phyloP scores from a whole-genome alignment of 1,140 invertebrate species.

The Medauroidea extradentata region DNA sequence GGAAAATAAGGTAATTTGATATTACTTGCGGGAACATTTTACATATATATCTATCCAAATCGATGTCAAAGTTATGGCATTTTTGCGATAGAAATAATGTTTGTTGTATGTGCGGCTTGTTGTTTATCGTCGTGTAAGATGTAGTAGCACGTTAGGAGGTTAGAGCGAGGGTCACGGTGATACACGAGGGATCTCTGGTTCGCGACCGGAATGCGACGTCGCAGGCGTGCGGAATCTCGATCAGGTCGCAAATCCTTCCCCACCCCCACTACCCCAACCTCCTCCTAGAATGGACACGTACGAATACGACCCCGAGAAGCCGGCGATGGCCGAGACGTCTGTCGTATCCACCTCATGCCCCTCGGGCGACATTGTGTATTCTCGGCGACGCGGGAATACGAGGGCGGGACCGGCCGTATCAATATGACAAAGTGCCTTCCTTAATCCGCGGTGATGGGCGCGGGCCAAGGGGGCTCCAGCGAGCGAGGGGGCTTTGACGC shows the following conservation, averaged over 20 bases:
- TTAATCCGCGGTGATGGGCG: conserved; percentile 26
- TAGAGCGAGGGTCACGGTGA: too few species aligned
- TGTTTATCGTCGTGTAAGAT: too few species aligned
- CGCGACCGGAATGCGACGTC: too few species aligned
- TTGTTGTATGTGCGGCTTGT: too few species aligned
- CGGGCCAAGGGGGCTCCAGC: conserved; percentile 27
- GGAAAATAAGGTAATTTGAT: too few species aligned
- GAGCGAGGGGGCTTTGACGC: conserved; percentile 38
- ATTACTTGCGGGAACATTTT: too few species aligned
- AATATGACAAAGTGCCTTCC: conserved; percentile 24
- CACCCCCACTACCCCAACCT: not conserved
- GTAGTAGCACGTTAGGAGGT: too few species aligned
- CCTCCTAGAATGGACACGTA: not conserved
- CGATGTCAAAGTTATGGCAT: too few species aligned
- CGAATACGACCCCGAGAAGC: not conserved
- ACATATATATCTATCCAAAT: too few species aligned
- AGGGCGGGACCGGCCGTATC: conserved; percentile 16
- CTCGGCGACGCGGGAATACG: conserved; percentile 4
- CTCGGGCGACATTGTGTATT: conserved; percentile 8
- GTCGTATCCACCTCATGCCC: not conserved
- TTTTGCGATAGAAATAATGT: too few species aligned
- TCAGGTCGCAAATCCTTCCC: not conserved
- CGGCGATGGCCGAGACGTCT: not conserved
- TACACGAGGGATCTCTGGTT: too few species aligned
- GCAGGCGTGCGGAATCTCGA: not conserved